Conservation (phyloP, 2,113 vertebrate genomes). For the Gopherus evgoodei region DNA sequence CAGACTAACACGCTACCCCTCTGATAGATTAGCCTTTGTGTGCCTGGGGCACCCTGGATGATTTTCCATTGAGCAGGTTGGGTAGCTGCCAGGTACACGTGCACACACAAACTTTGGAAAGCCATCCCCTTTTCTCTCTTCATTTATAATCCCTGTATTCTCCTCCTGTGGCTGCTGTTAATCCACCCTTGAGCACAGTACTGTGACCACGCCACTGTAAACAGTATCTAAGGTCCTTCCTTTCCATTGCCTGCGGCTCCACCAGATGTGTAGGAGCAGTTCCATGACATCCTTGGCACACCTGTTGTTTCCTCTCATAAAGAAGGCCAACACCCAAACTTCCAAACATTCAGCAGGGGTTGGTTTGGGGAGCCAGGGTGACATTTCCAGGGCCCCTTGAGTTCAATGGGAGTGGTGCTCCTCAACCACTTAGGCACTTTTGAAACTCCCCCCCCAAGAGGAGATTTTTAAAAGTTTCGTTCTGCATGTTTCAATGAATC, state of each 20-base stretch:
- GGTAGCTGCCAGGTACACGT: neutral
- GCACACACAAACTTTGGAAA: neutral
- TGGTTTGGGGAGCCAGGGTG: neutral
- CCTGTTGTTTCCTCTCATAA: neutral
- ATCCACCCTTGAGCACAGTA: neutral
- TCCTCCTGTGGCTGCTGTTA: neutral
- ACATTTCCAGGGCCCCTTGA: neutral
- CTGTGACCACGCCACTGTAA: neutral
- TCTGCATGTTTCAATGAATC: neutral
- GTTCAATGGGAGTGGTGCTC: neutral
- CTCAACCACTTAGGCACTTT: neutral
- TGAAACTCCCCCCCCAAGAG: neutral
- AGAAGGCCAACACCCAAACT: neutral
- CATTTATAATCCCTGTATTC: neutral
- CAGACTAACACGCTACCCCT: too few species aligned
- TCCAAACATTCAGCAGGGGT: neutral
- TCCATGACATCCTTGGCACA: neutral
- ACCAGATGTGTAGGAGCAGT: neutral
- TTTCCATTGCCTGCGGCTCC: neutral
- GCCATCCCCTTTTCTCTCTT: neutral
- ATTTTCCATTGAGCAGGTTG: neutral
- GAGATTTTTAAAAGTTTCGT: neutral
- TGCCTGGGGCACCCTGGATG: neutral
- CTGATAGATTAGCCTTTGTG: neutral
- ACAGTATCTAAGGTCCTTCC: neutral